Evolutionary conservation across 2,797 vertebrate genomes (phyloP).

Genomic region (Hyperoplus immaculatus): DNA sequence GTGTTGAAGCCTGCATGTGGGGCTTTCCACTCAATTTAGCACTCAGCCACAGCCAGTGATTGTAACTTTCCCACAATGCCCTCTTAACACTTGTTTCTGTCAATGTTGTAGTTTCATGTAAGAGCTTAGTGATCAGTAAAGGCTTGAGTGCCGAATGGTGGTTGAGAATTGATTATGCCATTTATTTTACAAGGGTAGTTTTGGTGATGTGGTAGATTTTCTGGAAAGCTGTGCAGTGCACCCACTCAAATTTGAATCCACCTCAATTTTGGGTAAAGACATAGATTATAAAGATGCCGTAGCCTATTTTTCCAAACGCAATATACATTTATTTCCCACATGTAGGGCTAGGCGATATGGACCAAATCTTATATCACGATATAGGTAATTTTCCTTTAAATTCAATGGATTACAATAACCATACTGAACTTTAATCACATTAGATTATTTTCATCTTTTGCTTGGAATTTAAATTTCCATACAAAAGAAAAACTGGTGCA

Average conservation of each 20-base stretch:
- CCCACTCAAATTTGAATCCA: background rate
- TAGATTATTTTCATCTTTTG: too few species aligned
- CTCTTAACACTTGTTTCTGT: constrained; percentile 35
- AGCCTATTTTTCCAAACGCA: background rate
- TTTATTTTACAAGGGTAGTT: constrained; percentile 7
- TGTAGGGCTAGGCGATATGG: background rate
- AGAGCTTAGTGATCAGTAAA: constrained; percentile 19
- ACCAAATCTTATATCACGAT: too few species aligned
- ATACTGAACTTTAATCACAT: too few species aligned
- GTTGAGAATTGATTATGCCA: constrained; percentile 29
- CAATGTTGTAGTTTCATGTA: constrained; percentile 28
- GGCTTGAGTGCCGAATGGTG: constrained; percentile 11
- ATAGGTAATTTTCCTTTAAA: too few species aligned
- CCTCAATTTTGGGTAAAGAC: background rate
- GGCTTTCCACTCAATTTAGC: constrained; percentile 51
- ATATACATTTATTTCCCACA: background rate
- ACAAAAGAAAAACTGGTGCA: too few species aligned
- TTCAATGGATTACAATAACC: too few species aligned
- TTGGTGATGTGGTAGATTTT: background rate
- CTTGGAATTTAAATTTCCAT: too few species aligned
- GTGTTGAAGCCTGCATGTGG: constrained; percentile 56
- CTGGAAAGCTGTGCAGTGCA: background rate
- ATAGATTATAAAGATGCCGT: background rate
- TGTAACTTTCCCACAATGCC: constrained; percentile 41
- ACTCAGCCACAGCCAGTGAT: constrained; percentile 48